Evolutionary conservation across 2,113 vertebrate species (phyloP).

Genomic region (Stictonetta naevosa): DNA sequence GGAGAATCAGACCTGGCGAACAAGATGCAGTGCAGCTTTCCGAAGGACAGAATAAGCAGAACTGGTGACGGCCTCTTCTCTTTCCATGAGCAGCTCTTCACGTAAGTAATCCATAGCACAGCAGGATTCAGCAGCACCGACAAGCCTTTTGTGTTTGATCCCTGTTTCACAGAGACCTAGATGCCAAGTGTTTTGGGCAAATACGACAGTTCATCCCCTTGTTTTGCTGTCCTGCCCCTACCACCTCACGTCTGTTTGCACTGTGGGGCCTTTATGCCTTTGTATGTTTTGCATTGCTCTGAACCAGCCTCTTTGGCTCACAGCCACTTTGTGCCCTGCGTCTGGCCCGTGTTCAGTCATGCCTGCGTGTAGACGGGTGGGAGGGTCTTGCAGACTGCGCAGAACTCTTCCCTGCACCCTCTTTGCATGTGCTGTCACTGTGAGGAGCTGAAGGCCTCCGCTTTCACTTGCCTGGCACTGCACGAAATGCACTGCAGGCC

Average conservation of each 20-base stretch:
- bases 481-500: not conserved
- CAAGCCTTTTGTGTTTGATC: not conserved
- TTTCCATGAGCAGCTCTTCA: not conserved
- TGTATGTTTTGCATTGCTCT: not conserved
- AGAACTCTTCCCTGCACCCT: not conserved
- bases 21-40: not conserved
- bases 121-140: not conserved
- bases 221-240: not conserved
- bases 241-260: not conserved
- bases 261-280: not conserved
- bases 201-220: not conserved
- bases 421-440: not conserved
- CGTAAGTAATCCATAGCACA: accelerated
- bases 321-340: not conserved
- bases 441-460: not conserved
- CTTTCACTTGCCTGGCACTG: not conserved
- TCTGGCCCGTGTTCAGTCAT: not conserved
- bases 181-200: not conserved
- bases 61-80: not conserved
- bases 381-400: accelerated
- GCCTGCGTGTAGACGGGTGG: not conserved
- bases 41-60: accelerated
- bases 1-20: not conserved
- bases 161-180: accelerated
- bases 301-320: not conserved